Percentiles rank a stretch among this genome's conserved stretches.
phyloP scores from a whole-genome alignment of 1,140 invertebrate genomes.

The Drosophila ironensis region DNA sequence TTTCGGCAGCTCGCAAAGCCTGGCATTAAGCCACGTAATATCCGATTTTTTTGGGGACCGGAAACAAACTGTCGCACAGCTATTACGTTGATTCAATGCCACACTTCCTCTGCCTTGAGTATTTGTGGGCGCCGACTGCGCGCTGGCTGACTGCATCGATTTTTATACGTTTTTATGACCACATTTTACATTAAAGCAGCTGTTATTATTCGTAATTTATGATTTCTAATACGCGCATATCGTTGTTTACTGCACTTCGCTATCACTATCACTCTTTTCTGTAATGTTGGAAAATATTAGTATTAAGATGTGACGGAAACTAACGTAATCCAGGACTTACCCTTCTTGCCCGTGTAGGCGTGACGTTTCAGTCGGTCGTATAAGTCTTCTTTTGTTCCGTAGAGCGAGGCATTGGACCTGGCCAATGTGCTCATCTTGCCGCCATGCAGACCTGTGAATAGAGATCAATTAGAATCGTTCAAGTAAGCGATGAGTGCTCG shows the following conservation, averaged over 20 bases:
- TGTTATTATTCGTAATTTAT: slow-evolving; percentile 39
- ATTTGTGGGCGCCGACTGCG: slow-evolving; percentile 23
- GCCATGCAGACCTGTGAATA: slow-evolving; percentile 53
- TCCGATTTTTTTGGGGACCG: slow-evolving; percentile 20
- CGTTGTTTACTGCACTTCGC: slow-evolving; percentile 89
- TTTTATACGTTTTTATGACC: slow-evolving; percentile 57
- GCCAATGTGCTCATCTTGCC: slow-evolving; percentile 94
- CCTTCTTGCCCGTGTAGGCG: slow-evolving; percentile 98
- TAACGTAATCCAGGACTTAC: slow-evolving; percentile 82
- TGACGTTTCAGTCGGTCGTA: slow-evolving; percentile 97
- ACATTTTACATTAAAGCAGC: slow-evolving; percentile 78
- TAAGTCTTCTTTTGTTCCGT: slow-evolving; percentile 97
- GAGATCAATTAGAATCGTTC: background rate
- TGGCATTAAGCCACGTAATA: slow-evolving; percentile 79
- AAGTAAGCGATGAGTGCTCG: background rate
- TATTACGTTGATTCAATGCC: slow-evolving; percentile 80
- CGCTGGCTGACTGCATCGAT: slow-evolving; percentile 45
- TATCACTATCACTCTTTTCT: slow-evolving; percentile 96
- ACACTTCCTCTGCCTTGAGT: slow-evolving; percentile 55
- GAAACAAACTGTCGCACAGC: slow-evolving; percentile 5
- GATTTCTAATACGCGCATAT: slow-evolving; percentile 27
- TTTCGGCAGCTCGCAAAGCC: slow-evolving; percentile 48
- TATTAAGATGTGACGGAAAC: no score
- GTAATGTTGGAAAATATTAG: slow-evolving; percentile 34
- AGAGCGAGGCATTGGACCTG: slow-evolving; percentile 95